Base-by-base conservation (phyloP, 2,888 invertebrate genomes). In the Ligdia adustata region DNA sequence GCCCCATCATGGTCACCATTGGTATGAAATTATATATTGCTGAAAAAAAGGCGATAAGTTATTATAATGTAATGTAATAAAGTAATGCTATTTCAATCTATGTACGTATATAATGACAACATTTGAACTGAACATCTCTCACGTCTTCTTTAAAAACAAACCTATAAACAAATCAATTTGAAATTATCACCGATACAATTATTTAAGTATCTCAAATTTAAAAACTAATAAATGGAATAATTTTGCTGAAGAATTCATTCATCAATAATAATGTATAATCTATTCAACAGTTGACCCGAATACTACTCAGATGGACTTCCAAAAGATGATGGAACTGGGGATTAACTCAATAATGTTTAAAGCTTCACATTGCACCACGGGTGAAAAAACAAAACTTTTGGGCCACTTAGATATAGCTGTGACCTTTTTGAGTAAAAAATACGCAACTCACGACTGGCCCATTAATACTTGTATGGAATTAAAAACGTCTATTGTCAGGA, bases 381-480 rank as follows among this genome's bases (percentile, higher is more conserved):
- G 57, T 2, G 77, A 83, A 2, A 80, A 80, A 40, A 59, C 78
- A 13, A 62, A 68, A n/a, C 45, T 83, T 2, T 53, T 87, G 4
- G 64, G 69, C 0, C 80, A 75, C 49, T 56, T 91, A 2, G 75
- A 82, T 13, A 66, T 69, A 18, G 80, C 89, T 2, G 64, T 70
- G 18, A 60, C 84, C 11, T 91, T 87, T 55, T 91, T 93, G 57
- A 92, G 93, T 51, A 78, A 91, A 34, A 92, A 92, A 60, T 27
- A 69, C 35, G 75, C 88, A 3, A 91, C 92, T 0, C 74, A 91
- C 13, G 84, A 90, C 31, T 92, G 91, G 71, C 94, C 96, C 0
- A 89, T 97, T 3, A 96, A 95, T 2, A 94, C 97, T 60, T 96
- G 95, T 40, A 79, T 97, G 34, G 96, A 97, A 67, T 94, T 97